Base-by-base conservation (phyloP, 2,888 invertebrate genomes). In the Tetrapedia diversipes region DNA sequence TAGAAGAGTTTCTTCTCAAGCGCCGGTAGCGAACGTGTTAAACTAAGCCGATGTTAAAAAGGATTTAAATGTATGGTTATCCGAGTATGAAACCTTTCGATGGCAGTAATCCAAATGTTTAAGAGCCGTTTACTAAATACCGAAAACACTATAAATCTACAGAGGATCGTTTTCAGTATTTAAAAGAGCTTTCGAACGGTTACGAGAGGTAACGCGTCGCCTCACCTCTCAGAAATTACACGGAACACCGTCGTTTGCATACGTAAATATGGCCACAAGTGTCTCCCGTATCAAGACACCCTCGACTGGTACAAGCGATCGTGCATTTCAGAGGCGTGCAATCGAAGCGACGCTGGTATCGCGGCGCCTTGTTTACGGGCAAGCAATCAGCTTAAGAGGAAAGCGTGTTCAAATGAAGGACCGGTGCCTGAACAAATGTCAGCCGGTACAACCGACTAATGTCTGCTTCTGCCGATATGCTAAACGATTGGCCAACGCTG, bases 341-440 rank as follows among this genome's bases (percentile, higher is more conserved):
- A 68, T 77, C 77, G 59, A 76, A 51, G 37, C 51, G 39, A 47
- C 39, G 32, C 54, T n/a, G 54, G 53, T 63, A 65, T 56, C 61
- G 29, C 45, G 39, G 57, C 47, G 43, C 78, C 64, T 66, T 78
- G 77, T 71, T 77, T 78, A 77, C 77, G 41, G 34, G 63, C 43
- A 70, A 70, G 77, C 77, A 78, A 77, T 78, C 77, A 77, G 66
- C 66, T 57, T 69, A 74, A 70, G 79, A 79, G 79, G 74, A 79
- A 70, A 79, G 66, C 79, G 74, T 59, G 74, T 47, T 79, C 59
- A 57, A 74, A 79, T 64, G 69, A 79, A 66, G 63, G 66, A 66
- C 79, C 63, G 67, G 67, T 68, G 66, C 63, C 54, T 70, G 74
- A 70, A 70, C 79, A 79, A 79, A 79, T 79, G 79, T 63, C 79